Evolutionary conservation across 2,113 vertebrate species (phyloP).

Genomic region (Pluvialis apricaria): DNA sequence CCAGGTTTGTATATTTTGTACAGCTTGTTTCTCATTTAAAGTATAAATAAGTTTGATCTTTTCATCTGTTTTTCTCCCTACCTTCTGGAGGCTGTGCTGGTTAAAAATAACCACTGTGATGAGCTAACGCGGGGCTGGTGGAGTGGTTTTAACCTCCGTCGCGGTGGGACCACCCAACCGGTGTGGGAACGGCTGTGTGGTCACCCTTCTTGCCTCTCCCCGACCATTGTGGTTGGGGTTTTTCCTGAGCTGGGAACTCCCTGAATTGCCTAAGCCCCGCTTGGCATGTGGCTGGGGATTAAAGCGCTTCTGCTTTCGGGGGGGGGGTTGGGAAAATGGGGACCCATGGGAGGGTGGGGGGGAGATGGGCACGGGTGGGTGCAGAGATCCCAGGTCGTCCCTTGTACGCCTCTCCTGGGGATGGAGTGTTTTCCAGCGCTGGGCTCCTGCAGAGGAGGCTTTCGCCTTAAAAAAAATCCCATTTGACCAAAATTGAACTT

Average conservation of each 20-base stretch:
- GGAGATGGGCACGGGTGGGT: background rate
- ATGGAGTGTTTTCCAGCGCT: fast-evolving
- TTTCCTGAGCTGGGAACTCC: background rate
- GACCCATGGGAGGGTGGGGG: fast-evolving
- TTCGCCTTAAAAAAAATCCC: background rate
- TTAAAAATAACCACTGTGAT: background rate
- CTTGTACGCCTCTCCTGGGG: background rate
- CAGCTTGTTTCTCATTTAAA: slow-evolving; percentile 20
- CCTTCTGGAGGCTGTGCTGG: slow-evolving; percentile 28
- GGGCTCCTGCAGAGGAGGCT: background rate
- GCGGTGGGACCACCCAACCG: fast-evolving
- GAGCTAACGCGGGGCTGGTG: background rate
- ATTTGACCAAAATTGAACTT: background rate
- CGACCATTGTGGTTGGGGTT: fast-evolving
- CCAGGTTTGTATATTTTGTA: background rate
- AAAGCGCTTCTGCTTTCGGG: fast-evolving
- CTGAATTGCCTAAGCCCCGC: background rate
- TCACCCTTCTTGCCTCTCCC: background rate
- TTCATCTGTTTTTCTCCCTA: slow-evolving; percentile 17
- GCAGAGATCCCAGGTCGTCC: background rate
- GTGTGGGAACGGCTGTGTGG: fast-evolving
- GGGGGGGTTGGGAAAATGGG: background rate
- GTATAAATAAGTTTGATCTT: slow-evolving; percentile 43
- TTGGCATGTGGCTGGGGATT: background rate
- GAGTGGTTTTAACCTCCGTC: background rate